Conservation (phyloP, 2,888 invertebrate genomes). For the Eudasyphora cyanicolor region DNA sequence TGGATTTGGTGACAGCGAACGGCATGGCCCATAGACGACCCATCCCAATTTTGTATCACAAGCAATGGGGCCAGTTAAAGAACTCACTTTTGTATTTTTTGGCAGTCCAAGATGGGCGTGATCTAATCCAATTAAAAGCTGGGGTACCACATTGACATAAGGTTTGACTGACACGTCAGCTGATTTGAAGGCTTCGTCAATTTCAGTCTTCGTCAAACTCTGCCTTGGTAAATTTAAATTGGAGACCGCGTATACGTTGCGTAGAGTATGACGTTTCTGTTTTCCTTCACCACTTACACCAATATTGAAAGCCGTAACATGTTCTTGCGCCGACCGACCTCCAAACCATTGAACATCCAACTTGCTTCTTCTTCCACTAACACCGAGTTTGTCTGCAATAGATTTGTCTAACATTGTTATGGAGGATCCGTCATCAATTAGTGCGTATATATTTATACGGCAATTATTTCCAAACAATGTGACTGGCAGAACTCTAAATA, state of each 20-base stretch:
- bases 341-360: conserved; percentile 36
- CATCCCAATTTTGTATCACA: conserved; percentile 39
- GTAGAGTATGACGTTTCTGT: not conserved
- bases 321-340: conserved; percentile 24
- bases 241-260: conserved; percentile 19
- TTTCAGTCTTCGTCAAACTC: not conserved
- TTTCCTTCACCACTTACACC: conserved; percentile 15
- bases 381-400: not conserved
- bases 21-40: conserved; percentile 39
- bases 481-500: conserved; percentile 38
- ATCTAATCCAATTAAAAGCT: too few species aligned
- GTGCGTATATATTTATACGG: conserved; percentile 34
- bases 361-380: conserved; percentile 1
- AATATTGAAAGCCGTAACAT: conserved; percentile 8
- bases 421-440: conserved; percentile 34
- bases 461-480: conserved; percentile 35
- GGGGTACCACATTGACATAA: too few species aligned
- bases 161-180: too few species aligned
- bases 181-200: too few species aligned
- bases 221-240: conserved; percentile 19
- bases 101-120: not conserved
- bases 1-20: not conserved
- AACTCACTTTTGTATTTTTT: not conserved
- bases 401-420: conserved; percentile 30
- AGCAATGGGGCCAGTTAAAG: conserved; percentile 24